These are phyloP conservation scores for Pithys albifrons DNA, from an alignment of 2,113 vertebrate species.

Conservation along the genomic window DNA sequence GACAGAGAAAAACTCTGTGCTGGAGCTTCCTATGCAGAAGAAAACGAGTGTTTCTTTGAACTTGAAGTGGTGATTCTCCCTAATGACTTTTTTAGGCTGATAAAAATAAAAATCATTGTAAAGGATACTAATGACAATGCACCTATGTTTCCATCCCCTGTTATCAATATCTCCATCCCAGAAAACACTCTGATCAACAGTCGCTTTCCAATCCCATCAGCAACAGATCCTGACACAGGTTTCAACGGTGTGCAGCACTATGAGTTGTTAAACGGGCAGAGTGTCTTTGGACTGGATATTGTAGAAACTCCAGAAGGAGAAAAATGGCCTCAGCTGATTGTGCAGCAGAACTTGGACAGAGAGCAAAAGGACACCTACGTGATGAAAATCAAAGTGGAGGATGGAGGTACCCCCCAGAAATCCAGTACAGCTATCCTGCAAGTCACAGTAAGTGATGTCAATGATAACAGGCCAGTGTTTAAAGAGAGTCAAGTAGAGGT, in stretches of 20 bases:
- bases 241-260: constrained; percentile 98
- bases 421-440: constrained; percentile 99
- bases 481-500: constrained; percentile 96
- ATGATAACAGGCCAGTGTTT: constrained; percentile 96
- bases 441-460: constrained; percentile 97
- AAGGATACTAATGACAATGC: constrained; percentile 99
- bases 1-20: constrained; percentile 98
- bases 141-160: constrained; percentile 97
- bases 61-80: constrained; percentile 98
- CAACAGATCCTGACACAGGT: constrained; percentile 97
- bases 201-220: constrained; percentile 96
- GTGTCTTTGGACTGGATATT: constrained; percentile 96
- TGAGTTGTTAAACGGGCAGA: constrained; percentile 94
- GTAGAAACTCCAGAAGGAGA: constrained; percentile 98
- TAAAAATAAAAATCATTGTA: constrained; percentile 98
- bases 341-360: constrained; percentile 97
- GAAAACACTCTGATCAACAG: constrained; percentile 99
- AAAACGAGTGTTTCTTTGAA: constrained; percentile 97
- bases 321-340: constrained; percentile 98
- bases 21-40: constrained; percentile 88
- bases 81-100: constrained; percentile 98
- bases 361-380: constrained; percentile 99
- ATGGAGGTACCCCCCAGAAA: constrained; percentile 95
- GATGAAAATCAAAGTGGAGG: constrained; percentile 99
- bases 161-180: constrained; percentile 99